Conservation (phyloP, 1,140 invertebrate genomes). For the Neodiprion lecontei region DNA sequence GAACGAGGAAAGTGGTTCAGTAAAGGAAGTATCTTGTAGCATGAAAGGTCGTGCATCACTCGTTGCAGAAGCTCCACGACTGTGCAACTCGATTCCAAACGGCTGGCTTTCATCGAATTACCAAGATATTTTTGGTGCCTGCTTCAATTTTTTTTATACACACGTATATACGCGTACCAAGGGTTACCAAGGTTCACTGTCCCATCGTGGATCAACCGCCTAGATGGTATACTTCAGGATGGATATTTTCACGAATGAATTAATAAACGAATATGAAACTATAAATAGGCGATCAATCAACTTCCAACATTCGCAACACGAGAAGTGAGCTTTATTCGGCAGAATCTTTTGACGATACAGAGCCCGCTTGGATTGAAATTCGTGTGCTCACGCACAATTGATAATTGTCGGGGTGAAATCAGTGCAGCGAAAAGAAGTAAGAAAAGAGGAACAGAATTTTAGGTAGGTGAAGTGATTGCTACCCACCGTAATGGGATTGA, state of each 20-base stretch:
- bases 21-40: background rate
- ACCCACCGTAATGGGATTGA: too few relatives aligned
- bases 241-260: too few relatives aligned
- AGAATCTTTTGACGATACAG: too few relatives aligned
- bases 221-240: background rate
- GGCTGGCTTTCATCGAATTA: constrained; percentile 26
- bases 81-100: constrained; percentile 30
- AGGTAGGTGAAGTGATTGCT: too few relatives aligned
- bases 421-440: too few relatives aligned
- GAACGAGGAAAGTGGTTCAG: background rate
- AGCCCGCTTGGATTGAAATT: too few relatives aligned
- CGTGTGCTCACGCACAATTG: too few relatives aligned
- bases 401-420: too few relatives aligned
- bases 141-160: constrained; percentile 12
- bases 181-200: background rate
- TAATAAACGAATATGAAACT: too few relatives aligned
- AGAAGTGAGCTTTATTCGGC: too few relatives aligned
- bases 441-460: too few relatives aligned
- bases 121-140: constrained; percentile 17
- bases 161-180: background rate
- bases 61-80: constrained; percentile 4
- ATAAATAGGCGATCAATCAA: constrained; percentile 32
- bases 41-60: constrained; percentile 1
- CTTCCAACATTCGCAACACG: too few relatives aligned
- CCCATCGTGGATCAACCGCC: background rate